Base-by-base conservation (phyloP, 92 coral and sea anemone genomes). In the Heliopora coerulea region DNA sequence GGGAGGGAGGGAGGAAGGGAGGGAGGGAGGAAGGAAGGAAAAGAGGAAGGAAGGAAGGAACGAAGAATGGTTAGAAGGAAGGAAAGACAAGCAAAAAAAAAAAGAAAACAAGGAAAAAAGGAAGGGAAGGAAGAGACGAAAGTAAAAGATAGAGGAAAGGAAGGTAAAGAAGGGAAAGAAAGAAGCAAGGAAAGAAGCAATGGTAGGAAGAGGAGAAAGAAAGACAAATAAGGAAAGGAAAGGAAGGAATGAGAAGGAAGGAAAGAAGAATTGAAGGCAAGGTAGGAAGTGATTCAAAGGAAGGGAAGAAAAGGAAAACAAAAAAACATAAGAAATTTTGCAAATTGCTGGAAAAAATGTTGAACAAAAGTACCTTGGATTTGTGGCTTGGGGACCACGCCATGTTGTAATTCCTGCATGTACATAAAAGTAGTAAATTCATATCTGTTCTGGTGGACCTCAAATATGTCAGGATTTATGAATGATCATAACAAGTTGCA, bases 321-420 rank as follows among this genome's bases (percentile, higher is more conserved):
- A 58, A 26, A 0, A 26, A 8, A 14, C 8, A 58, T 15, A 6
- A 46, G n/a, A 46, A 46, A 4, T 5, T 37, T 12, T 37, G 5
- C 12, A 37, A 4, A 37, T 37, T 4, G 17, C 10, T 7, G 14
- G 32, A 58, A 27, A 1, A 58, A 58, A 26, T 1, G 1, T 14
- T 0, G 17, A 46, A 15, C 52, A 8, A 46, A 46, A 46, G 12
- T 78, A 91, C 97, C 96, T 72, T 67, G 80, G 44, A 92, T 92
- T 62, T 93, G 98, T 37, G 98, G 98, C 59, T 93, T 93, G 18
- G 98, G 96, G 0, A 93, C 91, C 78, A 93, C 91, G 23, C 92
- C 96, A 74, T 90, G 96, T 65, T 86, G 91, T 64, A 93, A 90
- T 17, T 93, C 98, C 98, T 93, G 60, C 20, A 32, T 30, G 20